Percentiles rank a stretch among this genome's conserved stretches.
Evolutionary conservation across 2,888 invertebrate species (phyloP).

Genomic region (Lepidocyrtoides sp.): DNA sequence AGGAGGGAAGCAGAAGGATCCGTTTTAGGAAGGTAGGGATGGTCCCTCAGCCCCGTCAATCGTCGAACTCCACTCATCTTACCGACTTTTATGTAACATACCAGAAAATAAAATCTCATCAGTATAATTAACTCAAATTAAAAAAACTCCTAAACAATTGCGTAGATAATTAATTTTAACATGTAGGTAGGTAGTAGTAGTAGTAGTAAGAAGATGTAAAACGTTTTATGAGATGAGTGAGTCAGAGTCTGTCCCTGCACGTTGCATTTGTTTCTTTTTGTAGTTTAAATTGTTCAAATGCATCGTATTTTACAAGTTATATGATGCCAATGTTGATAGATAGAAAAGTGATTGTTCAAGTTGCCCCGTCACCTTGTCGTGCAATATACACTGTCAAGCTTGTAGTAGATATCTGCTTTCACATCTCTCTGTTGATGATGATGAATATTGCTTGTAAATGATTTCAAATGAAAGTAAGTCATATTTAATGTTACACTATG

Average conservation of each 20-base stretch:
- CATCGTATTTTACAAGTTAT: not conserved
- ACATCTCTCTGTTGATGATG: not conserved
- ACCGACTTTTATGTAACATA: slow-evolving; percentile 84
- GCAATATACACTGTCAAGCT: not conserved
- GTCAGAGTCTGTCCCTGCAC: not conserved
- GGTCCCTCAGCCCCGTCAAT: slow-evolving; percentile 85
- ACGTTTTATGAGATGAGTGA: not conserved
- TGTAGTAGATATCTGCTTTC: not conserved
- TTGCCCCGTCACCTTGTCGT: slow-evolving; percentile 18
- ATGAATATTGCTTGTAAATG: not conserved
- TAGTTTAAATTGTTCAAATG: not conserved
- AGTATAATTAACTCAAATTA: slow-evolving; percentile 64
- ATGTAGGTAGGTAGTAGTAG: not conserved
- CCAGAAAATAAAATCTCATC: slow-evolving; percentile 82
- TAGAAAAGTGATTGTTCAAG: slow-evolving; percentile 41
- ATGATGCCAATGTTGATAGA: too few relatives aligned
- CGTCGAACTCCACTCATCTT: slow-evolving; percentile 85
- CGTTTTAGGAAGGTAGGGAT: slow-evolving; percentile 85
- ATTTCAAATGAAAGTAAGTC: not conserved
- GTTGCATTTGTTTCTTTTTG: not conserved
- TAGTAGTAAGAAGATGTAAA: not conserved
- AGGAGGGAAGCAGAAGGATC: slow-evolving; percentile 85
- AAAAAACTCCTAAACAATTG: slow-evolving; percentile 41
- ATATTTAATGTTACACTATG: not conserved
- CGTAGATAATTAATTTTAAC: not conserved